These are phyloP conservation scores for Aptenodytes forsteri DNA, from an alignment of 2,113 vertebrate genomes.

Conservation along the genomic window DNA sequence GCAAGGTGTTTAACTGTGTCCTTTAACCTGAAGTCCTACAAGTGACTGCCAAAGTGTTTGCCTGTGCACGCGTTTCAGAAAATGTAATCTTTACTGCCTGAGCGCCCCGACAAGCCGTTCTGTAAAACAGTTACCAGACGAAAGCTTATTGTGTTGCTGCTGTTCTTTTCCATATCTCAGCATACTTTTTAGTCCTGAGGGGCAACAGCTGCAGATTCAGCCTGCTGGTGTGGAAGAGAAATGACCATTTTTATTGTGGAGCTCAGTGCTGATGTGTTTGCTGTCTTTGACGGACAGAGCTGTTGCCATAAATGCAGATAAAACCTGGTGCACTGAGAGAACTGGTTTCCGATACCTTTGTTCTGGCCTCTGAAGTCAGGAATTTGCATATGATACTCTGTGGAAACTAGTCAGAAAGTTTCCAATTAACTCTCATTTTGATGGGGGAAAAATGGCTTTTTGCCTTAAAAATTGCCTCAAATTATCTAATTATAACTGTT, in stretches of 20 bases:
- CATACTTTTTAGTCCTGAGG: background rate
- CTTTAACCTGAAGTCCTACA: background rate
- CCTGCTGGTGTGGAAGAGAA: background rate
- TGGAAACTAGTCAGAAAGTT: background rate
- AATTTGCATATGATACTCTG: background rate
- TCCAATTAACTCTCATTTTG: background rate
- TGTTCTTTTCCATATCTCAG: background rate
- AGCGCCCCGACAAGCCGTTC: background rate
- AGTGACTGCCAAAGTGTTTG: fast-evolving
- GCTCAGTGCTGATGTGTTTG: background rate
- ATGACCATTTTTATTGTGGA: background rate
- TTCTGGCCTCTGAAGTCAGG: background rate
- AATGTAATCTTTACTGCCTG: background rate
- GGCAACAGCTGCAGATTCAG: background rate
- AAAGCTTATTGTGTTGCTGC: background rate
- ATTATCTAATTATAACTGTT: background rate
- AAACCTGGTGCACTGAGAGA: background rate
- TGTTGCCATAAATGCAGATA: background rate
- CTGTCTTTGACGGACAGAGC: background rate
- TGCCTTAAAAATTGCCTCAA: background rate
- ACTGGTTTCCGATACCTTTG: background rate
- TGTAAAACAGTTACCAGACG: background rate
- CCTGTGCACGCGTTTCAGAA: background rate
- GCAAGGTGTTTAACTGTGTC: background rate
- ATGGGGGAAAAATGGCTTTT: background rate